Conservation (phyloP, 2,113 vertebrate species). For the Equus przewalskii region DNA sequence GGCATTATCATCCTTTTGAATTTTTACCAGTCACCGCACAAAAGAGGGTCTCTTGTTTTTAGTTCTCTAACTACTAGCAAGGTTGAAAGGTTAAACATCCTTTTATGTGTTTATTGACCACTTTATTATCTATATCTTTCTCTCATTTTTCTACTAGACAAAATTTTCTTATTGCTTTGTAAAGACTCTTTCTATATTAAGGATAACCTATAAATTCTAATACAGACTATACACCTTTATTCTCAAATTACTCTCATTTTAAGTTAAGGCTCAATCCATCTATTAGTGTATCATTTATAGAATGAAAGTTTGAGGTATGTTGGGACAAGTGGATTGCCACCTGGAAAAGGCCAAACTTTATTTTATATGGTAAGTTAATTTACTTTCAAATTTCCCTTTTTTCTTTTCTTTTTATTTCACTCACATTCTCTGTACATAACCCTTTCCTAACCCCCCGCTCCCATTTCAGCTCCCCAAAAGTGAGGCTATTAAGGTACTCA, state of each 20-base stretch:
- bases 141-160: neutral
- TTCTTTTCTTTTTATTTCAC: neutral
- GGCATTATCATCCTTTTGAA: neutral
- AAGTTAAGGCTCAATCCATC: neutral
- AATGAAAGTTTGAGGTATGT: neutral
- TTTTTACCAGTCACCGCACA: neutral
- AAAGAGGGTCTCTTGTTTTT: neutral
- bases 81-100: neutral
- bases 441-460: neutral
- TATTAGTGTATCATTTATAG: neutral
- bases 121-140: neutral
- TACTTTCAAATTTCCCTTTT: slow-evolving; percentile 61
- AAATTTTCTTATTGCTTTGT: slow-evolving; percentile 39
- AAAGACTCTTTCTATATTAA: slow-evolving; percentile 59
- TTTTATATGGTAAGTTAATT: slow-evolving; percentile 31
- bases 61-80: neutral
- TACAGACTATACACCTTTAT: neutral
- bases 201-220: slow-evolving; percentile 9
- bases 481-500: slow-evolving; percentile 71
- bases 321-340: neutral
- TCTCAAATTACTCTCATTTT: slow-evolving; percentile 52
- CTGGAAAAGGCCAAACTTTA: neutral
- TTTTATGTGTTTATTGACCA: neutral
- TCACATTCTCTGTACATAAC: neutral
- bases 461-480: slow-evolving; percentile 43